phyloP scores from a whole-genome alignment of 1,140 invertebrate genomes.

The Thaumatotibia leucotreta region DNA sequence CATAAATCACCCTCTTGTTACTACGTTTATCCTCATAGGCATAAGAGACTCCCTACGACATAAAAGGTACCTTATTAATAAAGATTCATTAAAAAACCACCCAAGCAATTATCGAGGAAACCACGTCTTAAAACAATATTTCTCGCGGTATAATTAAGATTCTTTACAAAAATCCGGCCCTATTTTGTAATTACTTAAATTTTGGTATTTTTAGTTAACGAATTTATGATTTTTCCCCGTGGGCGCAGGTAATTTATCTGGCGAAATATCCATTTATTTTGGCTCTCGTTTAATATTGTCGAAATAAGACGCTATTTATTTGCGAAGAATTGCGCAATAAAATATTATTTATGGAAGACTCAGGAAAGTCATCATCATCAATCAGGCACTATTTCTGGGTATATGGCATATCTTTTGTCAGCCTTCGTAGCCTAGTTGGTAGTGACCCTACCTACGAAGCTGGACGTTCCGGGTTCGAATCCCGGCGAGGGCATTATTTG shows the following conservation, averaged over 20 bases:
- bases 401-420: too few relatives aligned
- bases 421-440: too few relatives aligned
- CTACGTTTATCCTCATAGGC: too few relatives aligned
- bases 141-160: background rate
- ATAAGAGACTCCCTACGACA: too few relatives aligned
- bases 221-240: constrained; percentile 6
- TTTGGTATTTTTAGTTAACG: constrained; percentile 9
- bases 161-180: background rate
- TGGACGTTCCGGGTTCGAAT: too few relatives aligned
- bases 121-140: constrained; percentile 6
- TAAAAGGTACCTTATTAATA: background rate
- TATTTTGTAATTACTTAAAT: background rate
- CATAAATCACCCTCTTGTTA: too few relatives aligned
- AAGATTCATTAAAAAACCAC: background rate
- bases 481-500: too few relatives aligned
- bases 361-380: too few relatives aligned
- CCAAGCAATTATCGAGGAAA: background rate
- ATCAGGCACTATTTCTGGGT: too few relatives aligned
- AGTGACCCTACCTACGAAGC: too few relatives aligned
- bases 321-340: background rate
- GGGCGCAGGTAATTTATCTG: background rate
- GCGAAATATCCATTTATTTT: constrained; percentile 6
- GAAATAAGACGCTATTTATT: constrained; percentile 4
- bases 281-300: constrained; percentile 1
- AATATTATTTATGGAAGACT: background rate